These are phyloP conservation scores for Isaurus tuberculatus DNA, from an alignment of 92 coral and sea anemone species.

Conservation along the genomic window DNA sequence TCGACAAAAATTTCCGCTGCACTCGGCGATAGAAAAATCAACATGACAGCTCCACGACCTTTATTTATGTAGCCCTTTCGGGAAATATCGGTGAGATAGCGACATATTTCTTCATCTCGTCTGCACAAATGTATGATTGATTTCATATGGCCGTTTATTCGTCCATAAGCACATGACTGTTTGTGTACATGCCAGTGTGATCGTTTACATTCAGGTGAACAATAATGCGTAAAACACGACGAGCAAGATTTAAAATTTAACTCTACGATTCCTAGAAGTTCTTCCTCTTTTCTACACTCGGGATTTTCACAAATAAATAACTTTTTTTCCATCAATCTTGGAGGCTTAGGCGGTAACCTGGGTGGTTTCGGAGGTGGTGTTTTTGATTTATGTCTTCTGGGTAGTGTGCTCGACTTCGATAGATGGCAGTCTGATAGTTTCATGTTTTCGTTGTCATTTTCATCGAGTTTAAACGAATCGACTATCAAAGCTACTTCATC, in stretches of 20 bases:
- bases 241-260: conserved; percentile 94
- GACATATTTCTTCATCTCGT: conserved; percentile 60
- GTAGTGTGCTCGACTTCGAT: conserved; percentile 79
- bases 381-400: conserved; percentile 72
- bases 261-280: conserved; percentile 91
- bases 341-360: conserved; percentile 95
- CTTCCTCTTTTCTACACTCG: conserved; percentile 88
- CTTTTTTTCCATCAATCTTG: conserved; percentile 93
- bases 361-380: conserved; percentile 93
- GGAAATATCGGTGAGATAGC: conserved; percentile 78
- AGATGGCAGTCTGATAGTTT: conserved; percentile 30
- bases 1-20: conserved; percentile 95
- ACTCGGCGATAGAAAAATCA: conserved; percentile 89
- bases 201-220: conserved; percentile 88
- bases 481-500: conserved; percentile 54
- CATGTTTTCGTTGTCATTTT: conserved; percentile 66
- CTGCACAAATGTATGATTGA: conserved; percentile 77
- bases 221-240: conserved; percentile 96
- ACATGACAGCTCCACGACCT: conserved; percentile 95
- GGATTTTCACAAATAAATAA: conserved; percentile 91
- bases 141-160: conserved; percentile 87
- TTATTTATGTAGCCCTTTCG: conserved; percentile 77
- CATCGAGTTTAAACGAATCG: conserved; percentile 67
- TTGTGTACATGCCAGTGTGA: conserved; percentile 91
- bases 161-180: conserved; percentile 87